A percentile compares a stretch with the other conserved stretches of the same genome.
Conservation (phyloP, 2,113 vertebrate species). For the Psilopogon haemacephalus region DNA sequence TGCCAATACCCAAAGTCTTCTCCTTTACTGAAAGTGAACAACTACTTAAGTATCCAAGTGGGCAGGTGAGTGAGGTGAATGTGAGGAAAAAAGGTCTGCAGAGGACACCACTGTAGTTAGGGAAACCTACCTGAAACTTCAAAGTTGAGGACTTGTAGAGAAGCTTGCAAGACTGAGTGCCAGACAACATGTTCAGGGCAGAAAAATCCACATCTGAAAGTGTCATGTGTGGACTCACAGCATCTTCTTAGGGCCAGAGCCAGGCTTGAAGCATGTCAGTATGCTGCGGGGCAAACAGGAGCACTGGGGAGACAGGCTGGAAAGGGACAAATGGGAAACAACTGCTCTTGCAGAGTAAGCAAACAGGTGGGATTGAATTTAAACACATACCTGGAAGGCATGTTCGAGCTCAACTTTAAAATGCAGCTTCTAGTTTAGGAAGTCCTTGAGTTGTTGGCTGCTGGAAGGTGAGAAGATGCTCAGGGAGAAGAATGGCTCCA, state of each 20-base stretch:
- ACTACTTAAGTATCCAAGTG: background rate
- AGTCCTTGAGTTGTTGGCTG: background rate
- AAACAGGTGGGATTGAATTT: background rate
- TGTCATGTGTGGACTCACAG: background rate
- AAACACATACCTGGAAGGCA: rapidly evolving
- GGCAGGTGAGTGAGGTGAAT: background rate
- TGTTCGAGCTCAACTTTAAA: background rate
- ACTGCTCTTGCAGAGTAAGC: background rate
- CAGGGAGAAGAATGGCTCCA: background rate
- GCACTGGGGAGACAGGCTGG: background rate
- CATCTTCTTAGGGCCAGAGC: rapidly evolving
- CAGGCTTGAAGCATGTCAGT: background rate
- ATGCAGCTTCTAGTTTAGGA: background rate
- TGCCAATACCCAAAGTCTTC: background rate
- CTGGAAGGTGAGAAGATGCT: background rate
- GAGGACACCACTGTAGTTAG: rapidly evolving
- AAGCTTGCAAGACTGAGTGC: background rate
- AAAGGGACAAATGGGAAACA: background rate
- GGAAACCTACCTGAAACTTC: background rate
- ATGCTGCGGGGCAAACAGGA: rapidly evolving
- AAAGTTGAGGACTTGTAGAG: background rate
- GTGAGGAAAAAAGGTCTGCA: background rate
- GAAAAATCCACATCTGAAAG: background rate
- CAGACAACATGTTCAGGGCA: background rate
- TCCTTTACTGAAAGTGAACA: background rate